Percentiles rank a stretch among this genome's conserved stretches.
phyloP scores from a whole-genome alignment of 2,113 vertebrate genomes.

The Aphyosemion australe region DNA sequence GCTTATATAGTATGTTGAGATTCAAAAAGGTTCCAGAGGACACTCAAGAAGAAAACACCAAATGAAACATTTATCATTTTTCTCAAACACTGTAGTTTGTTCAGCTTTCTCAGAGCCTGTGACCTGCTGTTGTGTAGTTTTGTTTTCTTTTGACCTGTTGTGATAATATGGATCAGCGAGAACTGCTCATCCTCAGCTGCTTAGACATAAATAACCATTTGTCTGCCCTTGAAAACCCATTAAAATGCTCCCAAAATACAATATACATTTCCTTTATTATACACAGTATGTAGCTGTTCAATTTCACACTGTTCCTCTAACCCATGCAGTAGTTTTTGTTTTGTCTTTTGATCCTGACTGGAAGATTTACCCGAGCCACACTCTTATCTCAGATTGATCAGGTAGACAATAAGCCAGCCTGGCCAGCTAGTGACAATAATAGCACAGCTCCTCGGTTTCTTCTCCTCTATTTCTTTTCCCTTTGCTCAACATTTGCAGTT shows the following conservation, averaged over 20 bases:
- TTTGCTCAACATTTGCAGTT: background rate
- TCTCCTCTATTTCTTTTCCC: background rate
- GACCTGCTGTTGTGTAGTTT: background rate
- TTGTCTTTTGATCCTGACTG: background rate
- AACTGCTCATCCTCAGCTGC: background rate
- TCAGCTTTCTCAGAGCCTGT: slow-evolving; percentile 1
- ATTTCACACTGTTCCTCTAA: background rate
- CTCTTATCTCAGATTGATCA: slow-evolving; percentile 55
- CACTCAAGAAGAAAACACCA: too few relatives aligned
- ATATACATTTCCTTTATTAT: background rate
- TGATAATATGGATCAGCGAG: background rate
- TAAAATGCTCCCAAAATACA: slow-evolving; percentile 12
- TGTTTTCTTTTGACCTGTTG: background rate
- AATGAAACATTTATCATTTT: too few relatives aligned
- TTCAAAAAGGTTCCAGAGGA: background rate
- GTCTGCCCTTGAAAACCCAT: slow-evolving; percentile 9
- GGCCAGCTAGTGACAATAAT: slow-evolving; percentile 24
- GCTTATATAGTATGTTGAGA: too few relatives aligned
- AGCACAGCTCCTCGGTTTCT: slow-evolving; percentile 15
- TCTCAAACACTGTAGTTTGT: background rate
- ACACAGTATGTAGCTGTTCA: background rate
- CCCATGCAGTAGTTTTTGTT: background rate
- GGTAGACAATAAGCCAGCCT: slow-evolving; percentile 27
- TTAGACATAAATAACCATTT: background rate
- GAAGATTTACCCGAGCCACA: slow-evolving; percentile 14